These are phyloP conservation scores for Fratercula arctica DNA, from an alignment of 2,797 vertebrate species.

Conservation along the genomic window DNA sequence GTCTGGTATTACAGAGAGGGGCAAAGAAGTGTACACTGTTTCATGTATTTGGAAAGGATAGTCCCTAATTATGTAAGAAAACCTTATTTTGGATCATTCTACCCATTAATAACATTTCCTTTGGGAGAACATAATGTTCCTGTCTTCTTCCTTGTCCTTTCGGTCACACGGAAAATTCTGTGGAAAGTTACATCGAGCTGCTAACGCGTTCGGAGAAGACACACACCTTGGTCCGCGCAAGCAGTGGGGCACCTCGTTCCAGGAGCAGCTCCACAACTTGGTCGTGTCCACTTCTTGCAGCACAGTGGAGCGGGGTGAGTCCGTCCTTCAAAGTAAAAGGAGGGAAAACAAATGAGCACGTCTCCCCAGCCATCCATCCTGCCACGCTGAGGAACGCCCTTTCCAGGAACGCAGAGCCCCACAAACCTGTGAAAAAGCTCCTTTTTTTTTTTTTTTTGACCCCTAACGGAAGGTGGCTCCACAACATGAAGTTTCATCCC, in stretches of 20 bases:
- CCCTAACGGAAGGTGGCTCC: neutral
- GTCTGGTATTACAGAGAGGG: neutral
- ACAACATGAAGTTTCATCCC: neutral
- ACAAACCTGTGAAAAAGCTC: neutral
- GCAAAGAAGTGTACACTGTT: neutral
- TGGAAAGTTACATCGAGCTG: neutral
- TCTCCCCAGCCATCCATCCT: neutral
- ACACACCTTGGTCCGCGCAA: constrained; percentile 95
- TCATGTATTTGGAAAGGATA: neutral
- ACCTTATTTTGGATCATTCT: neutral
- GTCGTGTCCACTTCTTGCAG: constrained; percentile 94
- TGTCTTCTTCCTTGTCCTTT: neutral
- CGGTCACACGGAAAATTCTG: neutral
- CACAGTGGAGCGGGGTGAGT: constrained; percentile 95
- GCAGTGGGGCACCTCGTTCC: constrained; percentile 92
- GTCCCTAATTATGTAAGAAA: neutral
- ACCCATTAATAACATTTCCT: neutral
- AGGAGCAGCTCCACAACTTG: constrained; percentile 91
- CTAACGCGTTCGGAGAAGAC: neutral
- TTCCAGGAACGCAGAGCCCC: neutral
- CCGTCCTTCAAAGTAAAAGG: constrained; percentile 85
- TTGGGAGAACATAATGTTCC: neutral
- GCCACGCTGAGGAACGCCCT: neutral
- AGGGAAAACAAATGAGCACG: neutral
- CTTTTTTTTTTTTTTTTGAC: neutral